A percentile compares a stretch with the other conserved stretches of the same genome.
These are phyloP conservation scores for Lycopodina hypogea DNA, from an alignment of 37 sponge, comb jelly and placozoan genomes.

Conservation along the genomic window DNA sequence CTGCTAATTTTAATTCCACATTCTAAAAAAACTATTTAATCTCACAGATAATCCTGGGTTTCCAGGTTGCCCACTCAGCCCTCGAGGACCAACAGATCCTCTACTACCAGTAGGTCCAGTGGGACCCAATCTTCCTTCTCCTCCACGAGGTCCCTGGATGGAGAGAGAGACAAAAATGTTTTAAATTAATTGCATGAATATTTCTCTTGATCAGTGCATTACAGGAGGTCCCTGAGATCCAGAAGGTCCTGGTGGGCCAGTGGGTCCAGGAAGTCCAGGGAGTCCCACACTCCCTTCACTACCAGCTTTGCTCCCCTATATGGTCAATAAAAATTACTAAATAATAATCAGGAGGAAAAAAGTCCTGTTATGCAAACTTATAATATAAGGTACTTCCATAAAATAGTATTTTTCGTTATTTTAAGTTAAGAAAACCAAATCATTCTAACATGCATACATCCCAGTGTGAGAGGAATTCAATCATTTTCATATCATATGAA, in stretches of 20 bases:
- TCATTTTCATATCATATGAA: too few species aligned
- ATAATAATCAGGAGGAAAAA: neutral
- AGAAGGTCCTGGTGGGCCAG: constrained; percentile 52
- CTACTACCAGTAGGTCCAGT: constrained; percentile 12
- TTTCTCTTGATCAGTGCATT: neutral
- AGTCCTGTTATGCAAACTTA: neutral
- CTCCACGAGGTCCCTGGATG: constrained; percentile 41
- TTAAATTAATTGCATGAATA: neutral
- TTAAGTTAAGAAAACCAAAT: too few species aligned
- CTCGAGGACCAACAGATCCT: constrained; percentile 41
- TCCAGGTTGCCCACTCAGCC: constrained; percentile 53
- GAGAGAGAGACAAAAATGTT: neutral
- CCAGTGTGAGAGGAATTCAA: too few species aligned
- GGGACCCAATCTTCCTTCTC: constrained; percentile 33
- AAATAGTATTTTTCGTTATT: neutral
- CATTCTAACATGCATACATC: neutral
- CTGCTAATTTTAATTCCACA: too few species aligned
- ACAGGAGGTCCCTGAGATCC: constrained; percentile 63
- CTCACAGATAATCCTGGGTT: constrained; percentile 21
- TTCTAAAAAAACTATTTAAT: too few species aligned
- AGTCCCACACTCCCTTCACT: constrained; percentile 23
- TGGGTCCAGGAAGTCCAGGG: constrained; percentile 25
- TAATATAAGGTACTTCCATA: neutral
- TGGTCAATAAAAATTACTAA: neutral
- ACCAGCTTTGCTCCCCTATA: constrained; percentile 22